Conservation (phyloP, 2,888 invertebrate genomes). For the Athalia circularis region DNA sequence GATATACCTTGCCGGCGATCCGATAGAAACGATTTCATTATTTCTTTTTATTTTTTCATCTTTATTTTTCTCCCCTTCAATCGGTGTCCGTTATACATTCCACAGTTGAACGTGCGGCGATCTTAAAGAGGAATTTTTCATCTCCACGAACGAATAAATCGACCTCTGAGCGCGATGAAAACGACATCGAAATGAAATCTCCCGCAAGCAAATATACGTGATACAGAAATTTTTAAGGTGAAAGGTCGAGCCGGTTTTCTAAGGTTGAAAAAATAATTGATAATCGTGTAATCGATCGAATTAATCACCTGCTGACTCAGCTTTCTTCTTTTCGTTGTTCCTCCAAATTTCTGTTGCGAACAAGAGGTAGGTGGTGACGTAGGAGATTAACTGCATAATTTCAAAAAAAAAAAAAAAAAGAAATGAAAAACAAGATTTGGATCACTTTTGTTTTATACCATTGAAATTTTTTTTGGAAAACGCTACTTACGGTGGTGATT, state of each 20-base stretch:
- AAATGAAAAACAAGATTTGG: neutral
- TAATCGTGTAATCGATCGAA: neutral
- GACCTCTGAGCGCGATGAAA: neutral
- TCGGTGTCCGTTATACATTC: no score
- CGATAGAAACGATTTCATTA: no score
- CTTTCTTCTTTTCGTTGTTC: neutral
- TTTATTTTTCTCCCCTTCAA: no score
- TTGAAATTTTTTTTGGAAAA: no score
- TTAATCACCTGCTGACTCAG: neutral
- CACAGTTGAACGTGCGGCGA: no score
- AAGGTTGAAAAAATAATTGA: neutral
- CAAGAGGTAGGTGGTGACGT: constrained; percentile 9
- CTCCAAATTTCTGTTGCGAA: constrained; percentile 25
- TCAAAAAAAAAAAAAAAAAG: neutral
- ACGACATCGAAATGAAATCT: neutral
- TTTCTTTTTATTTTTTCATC: no score
- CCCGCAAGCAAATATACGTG: neutral
- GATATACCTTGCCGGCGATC: no score
- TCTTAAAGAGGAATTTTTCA: no score
- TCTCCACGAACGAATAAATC: no score
- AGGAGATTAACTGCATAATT: constrained; percentile 2
- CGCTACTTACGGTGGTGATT: neutral
- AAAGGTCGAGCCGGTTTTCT: no score
- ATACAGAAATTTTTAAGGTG: constrained; percentile 19
- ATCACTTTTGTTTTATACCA: neutral